Conservation (phyloP, 2,113 vertebrate genomes). For the Eclectus roratus region DNA sequence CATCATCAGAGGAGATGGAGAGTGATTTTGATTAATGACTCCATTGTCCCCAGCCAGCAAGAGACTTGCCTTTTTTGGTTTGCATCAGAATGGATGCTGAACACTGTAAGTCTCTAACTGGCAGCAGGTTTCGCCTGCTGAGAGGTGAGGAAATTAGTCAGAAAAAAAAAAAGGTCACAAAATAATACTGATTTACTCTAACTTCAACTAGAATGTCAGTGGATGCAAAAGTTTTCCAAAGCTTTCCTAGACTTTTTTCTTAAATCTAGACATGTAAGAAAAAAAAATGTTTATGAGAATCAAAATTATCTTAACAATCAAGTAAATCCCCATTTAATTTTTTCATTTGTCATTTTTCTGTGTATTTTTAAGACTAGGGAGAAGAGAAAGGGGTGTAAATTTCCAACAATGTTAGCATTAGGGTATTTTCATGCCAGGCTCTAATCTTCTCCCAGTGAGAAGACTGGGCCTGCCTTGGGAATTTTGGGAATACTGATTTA, state of each 20-base stretch:
- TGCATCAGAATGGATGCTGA: slow-evolving; percentile 64
- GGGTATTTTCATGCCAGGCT: not conserved
- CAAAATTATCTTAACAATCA: not conserved
- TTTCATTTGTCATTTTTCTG: not conserved
- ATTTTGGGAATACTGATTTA: not conserved
- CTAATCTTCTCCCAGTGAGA: not conserved
- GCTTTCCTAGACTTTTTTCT: not conserved
- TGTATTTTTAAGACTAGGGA: not conserved
- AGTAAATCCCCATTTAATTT: not conserved
- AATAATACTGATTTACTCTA: slow-evolving; percentile 48
- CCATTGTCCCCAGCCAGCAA: slow-evolving; percentile 65
- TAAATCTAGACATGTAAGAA: not conserved
- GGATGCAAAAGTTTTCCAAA: not conserved
- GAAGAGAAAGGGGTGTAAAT: not conserved
- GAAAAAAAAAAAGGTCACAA: not conserved
- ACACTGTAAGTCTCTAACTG: slow-evolving; percentile 35
- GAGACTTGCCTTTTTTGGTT: slow-evolving; percentile 49
- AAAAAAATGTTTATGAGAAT: not conserved
- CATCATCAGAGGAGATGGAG: slow-evolving; percentile 33
- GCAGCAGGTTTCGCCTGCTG: slow-evolving; percentile 53
- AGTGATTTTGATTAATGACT: slow-evolving; percentile 67
- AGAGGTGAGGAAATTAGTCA: slow-evolving; percentile 57
- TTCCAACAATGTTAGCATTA: not conserved
- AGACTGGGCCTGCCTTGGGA: not conserved
- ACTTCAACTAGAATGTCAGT: not conserved